Evolutionary conservation across 2,888 invertebrate genomes (phyloP), one percentile per base, ranked within the genome.

Genomic region (Nasonovia ribisnigri): DNA sequence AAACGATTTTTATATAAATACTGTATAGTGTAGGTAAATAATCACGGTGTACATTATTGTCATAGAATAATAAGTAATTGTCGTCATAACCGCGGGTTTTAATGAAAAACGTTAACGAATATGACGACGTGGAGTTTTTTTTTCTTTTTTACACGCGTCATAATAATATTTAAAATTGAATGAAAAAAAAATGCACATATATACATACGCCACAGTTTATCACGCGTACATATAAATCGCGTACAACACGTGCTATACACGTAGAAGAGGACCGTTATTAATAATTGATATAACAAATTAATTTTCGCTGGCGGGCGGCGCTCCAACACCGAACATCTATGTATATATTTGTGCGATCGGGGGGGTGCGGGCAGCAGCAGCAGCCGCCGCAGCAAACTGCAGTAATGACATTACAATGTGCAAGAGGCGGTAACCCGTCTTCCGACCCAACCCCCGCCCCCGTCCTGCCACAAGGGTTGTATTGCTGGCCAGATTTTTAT

Each of bases 401-500:
- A 42, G n/a, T 90, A 90, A 90, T 90, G 90, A 90, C 90, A 67
- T 67, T 67, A 90, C 90, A 67, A 90, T 24, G 60, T 46, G 90
- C 43, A 46, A 84, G 84, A n/a, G n/a, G 43, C 60, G 60, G 60
- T 11, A 46, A 46, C 87, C 87, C 87, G 48, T 51, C 48, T 20
- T 51, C 29, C 42, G 10, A 24, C 84, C 11, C 43, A 13, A 0
- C 11, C 29, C 5, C 16, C 46, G 0, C 29, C 24, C 29, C 11
- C 43, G 0, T 20, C n/a, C 1, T 10, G 36, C 20, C 86, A 2
- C 46, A 46, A 13, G 43, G 43, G 84, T 84, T 29, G 5, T 86
- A 16, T 86, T 29, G 57, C 26, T 57, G 57, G 57, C 60, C 89
- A 42, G 89, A 89, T 89, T 89, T 89, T 43, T 57, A 46, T 89